phyloP scores from a whole-genome alignment of 2,797 vertebrate genomes.

The Salarias fasciatus region DNA sequence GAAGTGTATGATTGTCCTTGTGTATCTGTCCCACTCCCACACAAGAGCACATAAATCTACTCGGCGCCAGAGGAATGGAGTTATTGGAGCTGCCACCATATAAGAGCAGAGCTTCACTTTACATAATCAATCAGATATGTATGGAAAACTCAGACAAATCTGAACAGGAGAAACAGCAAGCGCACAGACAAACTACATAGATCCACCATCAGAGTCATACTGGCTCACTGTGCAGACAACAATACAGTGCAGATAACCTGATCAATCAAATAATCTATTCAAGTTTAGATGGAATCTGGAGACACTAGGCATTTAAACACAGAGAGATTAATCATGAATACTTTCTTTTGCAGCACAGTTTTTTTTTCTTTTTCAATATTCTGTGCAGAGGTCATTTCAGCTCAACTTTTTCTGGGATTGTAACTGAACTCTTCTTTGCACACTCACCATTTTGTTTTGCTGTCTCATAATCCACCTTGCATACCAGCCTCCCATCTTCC shows the following conservation, averaged over 20 bases:
- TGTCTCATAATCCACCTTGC: constrained; percentile 98
- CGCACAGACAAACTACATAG: constrained; percentile 64
- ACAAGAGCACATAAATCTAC: constrained; percentile 80
- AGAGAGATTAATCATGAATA: background rate
- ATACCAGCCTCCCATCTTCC: constrained; percentile 97
- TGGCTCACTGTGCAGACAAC: too few relatives aligned
- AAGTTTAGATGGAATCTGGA: constrained; percentile 22
- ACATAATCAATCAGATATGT: constrained; percentile 85
- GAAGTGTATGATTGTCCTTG: constrained; percentile 73
- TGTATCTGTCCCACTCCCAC: constrained; percentile 72
- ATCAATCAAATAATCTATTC: constrained; percentile 24
- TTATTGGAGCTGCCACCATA: constrained; percentile 76
- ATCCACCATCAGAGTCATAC: constrained; percentile 54
- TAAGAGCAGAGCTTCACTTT: constrained; percentile 83
- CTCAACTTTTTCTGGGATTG: background rate
- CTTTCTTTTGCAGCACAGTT: background rate
- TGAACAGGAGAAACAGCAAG: constrained; percentile 44
- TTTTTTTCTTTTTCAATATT: background rate
- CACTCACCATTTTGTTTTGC: constrained; percentile 96
- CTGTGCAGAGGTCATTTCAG: background rate
- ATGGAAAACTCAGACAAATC: constrained; percentile 79
- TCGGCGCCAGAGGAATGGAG: constrained; percentile 66
- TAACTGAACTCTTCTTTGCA: background rate
- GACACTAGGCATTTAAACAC: constrained; percentile 8
- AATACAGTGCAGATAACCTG: constrained; percentile 20